Evolutionary conservation across 2,888 invertebrate species (phyloP).

Genomic region (Stenodema calcarata): DNA sequence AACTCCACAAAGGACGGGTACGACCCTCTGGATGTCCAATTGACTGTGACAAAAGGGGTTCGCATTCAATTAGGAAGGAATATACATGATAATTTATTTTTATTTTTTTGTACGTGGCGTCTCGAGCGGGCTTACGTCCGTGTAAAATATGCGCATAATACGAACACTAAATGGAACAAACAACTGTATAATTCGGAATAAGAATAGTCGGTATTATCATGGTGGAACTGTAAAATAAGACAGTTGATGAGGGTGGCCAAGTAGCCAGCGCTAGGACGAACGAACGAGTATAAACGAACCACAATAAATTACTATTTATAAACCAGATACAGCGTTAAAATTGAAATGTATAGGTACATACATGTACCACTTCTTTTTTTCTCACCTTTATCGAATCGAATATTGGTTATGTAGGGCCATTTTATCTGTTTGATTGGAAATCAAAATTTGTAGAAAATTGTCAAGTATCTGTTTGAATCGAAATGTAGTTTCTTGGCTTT

Average conservation of each 20-base stretch:
- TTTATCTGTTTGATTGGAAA: too few relatives aligned
- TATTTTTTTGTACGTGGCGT: background rate
- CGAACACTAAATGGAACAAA: background rate
- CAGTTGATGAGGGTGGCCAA: background rate
- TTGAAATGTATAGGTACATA: too few relatives aligned
- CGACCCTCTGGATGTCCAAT: background rate
- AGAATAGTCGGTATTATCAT: slow-evolving; percentile 8
- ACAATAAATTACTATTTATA: too few relatives aligned
- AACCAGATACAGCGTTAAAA: too few relatives aligned
- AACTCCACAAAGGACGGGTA: background rate
- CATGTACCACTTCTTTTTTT: too few relatives aligned
- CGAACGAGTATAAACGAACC: background rate
- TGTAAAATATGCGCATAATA: slow-evolving; percentile 11
- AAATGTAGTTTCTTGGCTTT: too few relatives aligned
- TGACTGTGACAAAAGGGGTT: slow-evolving; percentile 20
- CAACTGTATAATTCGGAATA: slow-evolving; percentile 15
- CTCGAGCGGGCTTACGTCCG: background rate
- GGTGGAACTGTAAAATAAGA: background rate
- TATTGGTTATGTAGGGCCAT: too few relatives aligned
- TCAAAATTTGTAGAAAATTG: too few relatives aligned
- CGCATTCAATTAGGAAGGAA: slow-evolving; percentile 14
- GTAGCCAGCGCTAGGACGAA: background rate
- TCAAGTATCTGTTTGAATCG: too few relatives aligned
- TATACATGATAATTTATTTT: background rate
- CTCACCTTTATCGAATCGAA: too few relatives aligned